These are phyloP conservation scores for Ginglymostoma cirratum DNA, from an alignment of 2,113 vertebrate species.

Conservation along the genomic window DNA sequence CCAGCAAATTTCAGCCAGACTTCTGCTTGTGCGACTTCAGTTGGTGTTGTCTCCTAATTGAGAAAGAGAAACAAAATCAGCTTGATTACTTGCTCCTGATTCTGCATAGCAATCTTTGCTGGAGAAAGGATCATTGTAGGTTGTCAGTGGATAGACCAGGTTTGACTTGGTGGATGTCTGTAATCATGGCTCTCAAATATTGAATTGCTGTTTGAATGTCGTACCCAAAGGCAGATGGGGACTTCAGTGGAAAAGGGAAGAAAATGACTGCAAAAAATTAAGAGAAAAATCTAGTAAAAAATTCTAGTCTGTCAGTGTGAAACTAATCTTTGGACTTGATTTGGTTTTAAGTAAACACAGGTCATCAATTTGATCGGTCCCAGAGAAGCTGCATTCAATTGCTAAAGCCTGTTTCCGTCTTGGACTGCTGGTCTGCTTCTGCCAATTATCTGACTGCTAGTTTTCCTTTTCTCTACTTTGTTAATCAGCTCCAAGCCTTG, in stretches of 20 bases:
- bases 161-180: background rate
- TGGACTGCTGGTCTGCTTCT: background rate
- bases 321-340: background rate
- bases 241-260: background rate
- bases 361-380: background rate
- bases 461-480: background rate
- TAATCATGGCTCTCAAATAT: background rate
- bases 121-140: background rate
- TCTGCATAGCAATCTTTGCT: background rate
- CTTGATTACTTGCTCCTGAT: background rate
- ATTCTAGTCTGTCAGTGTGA: background rate
- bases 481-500: background rate
- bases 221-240: background rate
- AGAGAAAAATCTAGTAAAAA: background rate
- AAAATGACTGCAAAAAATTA: background rate
- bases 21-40: background rate
- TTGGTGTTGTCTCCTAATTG: background rate
- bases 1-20: background rate
- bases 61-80: background rate
- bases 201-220: background rate
- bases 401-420: background rate
- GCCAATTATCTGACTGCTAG: background rate
- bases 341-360: background rate
- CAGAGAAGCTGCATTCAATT: background rate
- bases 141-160: background rate